phyloP scores from a whole-genome alignment of 30 jellyfish, hydroid and myxozoan genomes.

The Clytia hemisphaerica region DNA sequence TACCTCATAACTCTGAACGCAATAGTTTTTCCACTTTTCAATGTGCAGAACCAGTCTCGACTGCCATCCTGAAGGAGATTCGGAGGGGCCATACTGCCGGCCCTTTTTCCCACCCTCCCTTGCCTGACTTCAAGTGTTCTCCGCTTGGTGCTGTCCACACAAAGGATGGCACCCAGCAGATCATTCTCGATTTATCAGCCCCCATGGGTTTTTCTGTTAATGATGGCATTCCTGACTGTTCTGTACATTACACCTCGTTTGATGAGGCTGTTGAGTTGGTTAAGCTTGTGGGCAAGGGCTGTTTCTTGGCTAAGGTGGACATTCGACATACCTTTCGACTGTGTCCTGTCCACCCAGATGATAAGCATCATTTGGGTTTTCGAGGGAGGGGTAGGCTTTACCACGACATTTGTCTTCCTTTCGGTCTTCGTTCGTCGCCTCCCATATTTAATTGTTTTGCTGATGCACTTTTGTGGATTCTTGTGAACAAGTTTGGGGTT shows the following conservation, averaged over 20 bases:
- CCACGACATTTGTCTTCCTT: slow-evolving; percentile 7
- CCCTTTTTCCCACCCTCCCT: slow-evolving; percentile 7
- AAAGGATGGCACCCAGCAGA: too few species aligned
- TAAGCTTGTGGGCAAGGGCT: slow-evolving; percentile 2
- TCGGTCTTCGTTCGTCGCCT: slow-evolving; percentile 6
- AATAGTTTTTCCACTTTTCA: too few species aligned
- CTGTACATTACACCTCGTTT: too few species aligned
- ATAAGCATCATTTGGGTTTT: slow-evolving; percentile 11
- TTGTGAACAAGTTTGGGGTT: slow-evolving; percentile 1
- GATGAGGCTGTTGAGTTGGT: neutral
- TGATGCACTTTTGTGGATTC: slow-evolving; percentile 6
- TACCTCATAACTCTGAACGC: too few species aligned
- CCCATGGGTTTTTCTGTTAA: too few species aligned
- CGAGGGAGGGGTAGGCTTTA: slow-evolving; percentile 1
- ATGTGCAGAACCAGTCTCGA: too few species aligned
- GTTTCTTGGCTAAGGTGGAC: slow-evolving; percentile 12
- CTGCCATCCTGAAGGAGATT: too few species aligned
- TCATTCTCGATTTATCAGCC: too few species aligned
- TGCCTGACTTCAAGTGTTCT: neutral
- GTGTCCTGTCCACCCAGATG: slow-evolving; percentile 18
- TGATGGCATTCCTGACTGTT: too few species aligned
- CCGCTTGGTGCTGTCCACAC: slow-evolving; percentile 11
- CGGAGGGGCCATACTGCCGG: slow-evolving; percentile 8
- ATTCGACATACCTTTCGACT: slow-evolving; percentile 5
- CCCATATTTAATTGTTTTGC: slow-evolving; percentile 1